phyloP scores from a whole-genome alignment of 2,888 invertebrate species.

The Drosophila kuntzei region DNA sequence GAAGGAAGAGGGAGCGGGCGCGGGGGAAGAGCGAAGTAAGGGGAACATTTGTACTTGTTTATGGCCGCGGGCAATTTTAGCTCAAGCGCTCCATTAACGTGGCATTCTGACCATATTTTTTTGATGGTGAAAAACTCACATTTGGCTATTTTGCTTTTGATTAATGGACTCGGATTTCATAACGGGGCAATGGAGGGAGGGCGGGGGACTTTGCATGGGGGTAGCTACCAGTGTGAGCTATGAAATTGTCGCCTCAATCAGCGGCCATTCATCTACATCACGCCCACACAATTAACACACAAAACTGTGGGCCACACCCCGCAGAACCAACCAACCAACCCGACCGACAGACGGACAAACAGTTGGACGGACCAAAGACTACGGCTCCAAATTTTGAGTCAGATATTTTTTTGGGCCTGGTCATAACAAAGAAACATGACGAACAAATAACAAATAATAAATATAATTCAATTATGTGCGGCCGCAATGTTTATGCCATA shows the following conservation, averaged over 20 bases:
- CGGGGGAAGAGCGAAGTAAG: not conserved
- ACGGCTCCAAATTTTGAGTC: conserved; percentile 10
- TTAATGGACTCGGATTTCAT: conserved; percentile 51
- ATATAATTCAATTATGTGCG: conserved; percentile 77
- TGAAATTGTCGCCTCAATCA: conserved; percentile 64
- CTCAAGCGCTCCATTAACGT: conserved; percentile 46
- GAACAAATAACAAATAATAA: conserved; percentile 33
- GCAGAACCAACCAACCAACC: not conserved
- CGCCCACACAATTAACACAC: conserved; percentile 77
- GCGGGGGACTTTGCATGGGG: not conserved
- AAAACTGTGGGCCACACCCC: conserved; percentile 51
- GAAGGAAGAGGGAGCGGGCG: not conserved
- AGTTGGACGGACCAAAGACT: not conserved
- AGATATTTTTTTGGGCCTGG: conserved; percentile 31
- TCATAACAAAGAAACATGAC: conserved; percentile 52
- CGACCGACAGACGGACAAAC: not conserved
- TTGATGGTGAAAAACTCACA: conserved; percentile 22
- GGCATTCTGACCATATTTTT: conserved; percentile 44
- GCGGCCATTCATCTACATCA: conserved; percentile 76
- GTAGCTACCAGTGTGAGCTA: conserved; percentile 26
- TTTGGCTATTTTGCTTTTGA: conserved; percentile 51
- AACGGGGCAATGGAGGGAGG: too few species aligned
- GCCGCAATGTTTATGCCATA: conserved; percentile 67
- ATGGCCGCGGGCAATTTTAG: conserved; percentile 28
- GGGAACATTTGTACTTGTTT: conserved; percentile 13